phyloP scores from a whole-genome alignment of 2,888 invertebrate species.

The Drosophila neutralis region DNA sequence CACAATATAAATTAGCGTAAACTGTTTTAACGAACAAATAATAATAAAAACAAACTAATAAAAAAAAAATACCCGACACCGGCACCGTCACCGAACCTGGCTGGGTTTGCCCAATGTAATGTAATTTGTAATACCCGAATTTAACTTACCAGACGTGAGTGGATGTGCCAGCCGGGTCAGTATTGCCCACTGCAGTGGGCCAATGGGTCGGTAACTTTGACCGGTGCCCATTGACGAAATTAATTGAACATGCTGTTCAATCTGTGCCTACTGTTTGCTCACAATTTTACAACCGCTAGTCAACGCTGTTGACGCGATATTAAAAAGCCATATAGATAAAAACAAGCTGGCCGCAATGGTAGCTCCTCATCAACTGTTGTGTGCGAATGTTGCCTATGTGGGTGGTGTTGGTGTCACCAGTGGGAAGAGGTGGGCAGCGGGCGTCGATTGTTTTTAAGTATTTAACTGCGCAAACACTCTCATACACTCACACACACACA shows the following conservation, averaged over 20 bases:
- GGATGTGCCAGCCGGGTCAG: constrained; percentile 50
- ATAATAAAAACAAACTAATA: constrained; percentile 16
- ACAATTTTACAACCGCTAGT: constrained; percentile 69
- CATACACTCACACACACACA: neutral
- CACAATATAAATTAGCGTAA: constrained; percentile 79
- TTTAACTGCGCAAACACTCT: constrained; percentile 29
- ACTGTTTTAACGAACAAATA: constrained; percentile 73
- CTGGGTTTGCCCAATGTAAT: constrained; percentile 47
- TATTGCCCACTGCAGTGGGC: constrained; percentile 19
- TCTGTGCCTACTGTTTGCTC: constrained; percentile 40
- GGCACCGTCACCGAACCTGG: constrained; percentile 13
- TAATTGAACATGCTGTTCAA: constrained; percentile 31
- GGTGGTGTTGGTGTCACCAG: constrained; percentile 22
- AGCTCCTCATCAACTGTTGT: constrained; percentile 42
- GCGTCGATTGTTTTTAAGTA: constrained; percentile 66
- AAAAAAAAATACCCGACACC: constrained; percentile 26
- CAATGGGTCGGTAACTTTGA: constrained; percentile 43
- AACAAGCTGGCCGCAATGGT: constrained; percentile 58
- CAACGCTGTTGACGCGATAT: constrained; percentile 65
- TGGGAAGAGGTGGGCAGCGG: constrained; percentile 24
- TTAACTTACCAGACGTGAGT: constrained; percentile 33
- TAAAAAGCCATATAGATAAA: constrained; percentile 76
- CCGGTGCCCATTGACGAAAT: constrained; percentile 64
- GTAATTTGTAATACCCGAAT: constrained; percentile 15
- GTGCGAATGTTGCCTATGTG: constrained; percentile 33